Conservation (phyloP, 2,888 invertebrate genomes). For the Xanthia icteritia region DNA sequence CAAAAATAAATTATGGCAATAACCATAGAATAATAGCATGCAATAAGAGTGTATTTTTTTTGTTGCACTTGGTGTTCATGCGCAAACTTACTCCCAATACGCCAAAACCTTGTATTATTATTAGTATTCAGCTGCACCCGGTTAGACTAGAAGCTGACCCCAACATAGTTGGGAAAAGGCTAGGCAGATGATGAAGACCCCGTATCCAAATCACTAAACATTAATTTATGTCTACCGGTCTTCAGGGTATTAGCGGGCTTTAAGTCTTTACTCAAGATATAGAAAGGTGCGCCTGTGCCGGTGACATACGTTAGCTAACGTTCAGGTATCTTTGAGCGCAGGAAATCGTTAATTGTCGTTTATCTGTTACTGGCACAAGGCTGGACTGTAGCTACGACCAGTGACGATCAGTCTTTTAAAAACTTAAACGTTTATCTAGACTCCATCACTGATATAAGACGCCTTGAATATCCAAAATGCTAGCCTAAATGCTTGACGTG, state of each 20-base stretch:
- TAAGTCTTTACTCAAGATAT: conserved; percentile 42
- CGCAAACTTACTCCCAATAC: too few relatives aligned
- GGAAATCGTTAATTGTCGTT: conserved; percentile 69
- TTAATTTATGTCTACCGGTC: conserved; percentile 26
- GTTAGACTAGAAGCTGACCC: too few relatives aligned
- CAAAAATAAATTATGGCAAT: too few relatives aligned
- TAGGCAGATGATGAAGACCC: background rate
- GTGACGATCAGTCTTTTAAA: conserved; percentile 16
- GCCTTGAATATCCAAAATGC: background rate
- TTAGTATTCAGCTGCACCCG: too few relatives aligned
- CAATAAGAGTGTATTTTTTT: too few relatives aligned
- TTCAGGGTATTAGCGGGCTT: conserved; percentile 35
- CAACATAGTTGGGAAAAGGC: too few relatives aligned
- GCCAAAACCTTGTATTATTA: too few relatives aligned
- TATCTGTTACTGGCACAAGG: conserved; percentile 66
- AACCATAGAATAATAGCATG: too few relatives aligned
- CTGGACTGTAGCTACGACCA: conserved; percentile 45
- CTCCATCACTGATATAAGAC: background rate
- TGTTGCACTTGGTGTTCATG: too few relatives aligned
- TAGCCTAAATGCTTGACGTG: background rate
- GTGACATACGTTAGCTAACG: conserved; percentile 58
- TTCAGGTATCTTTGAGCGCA: conserved; percentile 59
- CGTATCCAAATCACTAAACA: background rate
- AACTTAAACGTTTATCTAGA: background rate
- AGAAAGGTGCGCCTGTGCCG: conserved; percentile 56